Base-by-base conservation (phyloP, 2,888 invertebrate species). In the Achlya flavicornis region DNA sequence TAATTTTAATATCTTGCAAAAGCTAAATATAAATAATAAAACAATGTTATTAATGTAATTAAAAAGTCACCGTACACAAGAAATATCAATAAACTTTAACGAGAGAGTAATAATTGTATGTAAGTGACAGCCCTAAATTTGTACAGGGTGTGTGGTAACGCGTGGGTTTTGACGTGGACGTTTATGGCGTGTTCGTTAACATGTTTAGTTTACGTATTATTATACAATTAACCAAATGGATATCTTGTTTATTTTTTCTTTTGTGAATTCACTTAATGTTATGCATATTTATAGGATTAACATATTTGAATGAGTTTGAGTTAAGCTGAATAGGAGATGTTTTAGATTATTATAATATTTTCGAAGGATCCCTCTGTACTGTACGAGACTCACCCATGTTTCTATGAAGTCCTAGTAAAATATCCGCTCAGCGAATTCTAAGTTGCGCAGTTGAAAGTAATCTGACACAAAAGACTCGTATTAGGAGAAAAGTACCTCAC, bases 61-160 rank as follows among this genome's bases (percentile, higher is more conserved):
- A 2, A 26, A 26, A 26, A 26, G 26, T 26, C 26, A 26, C 26
- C 26, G 26, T 26, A 26, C 26, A 26, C 26, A 26, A 26, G 1
- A 26, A 35, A 10, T 41, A 41, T 41, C 41, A 41, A 41, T 41
- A 8, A 10, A 41, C 6, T n/a, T n/a, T n/a, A n/a, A n/a, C n/a
- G n/a, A n/a, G n/a, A n/a, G n/a, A n/a, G n/a, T n/a, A n/a, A n/a
- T n/a, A n/a, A n/a, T n/a, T n/a, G 8, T 7, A 16, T 8, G 48
- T 26, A 26, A 26, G 26, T 48, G 61, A 5, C 46, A 67, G 57
- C 64, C 64, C 64, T 63, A 53, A n/a, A 14, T 57, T 16, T 26
- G 19, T 26, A 26, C 58, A 73, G 76, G 74, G 78, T 76, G 77
- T 78, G 77, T 72, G 73, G 78, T 74, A 77, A 71, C 63, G 77